These are phyloP conservation scores for Hirudo medicinalis DNA, from an alignment of 1,140 invertebrate species.

Conservation along the genomic window DNA sequence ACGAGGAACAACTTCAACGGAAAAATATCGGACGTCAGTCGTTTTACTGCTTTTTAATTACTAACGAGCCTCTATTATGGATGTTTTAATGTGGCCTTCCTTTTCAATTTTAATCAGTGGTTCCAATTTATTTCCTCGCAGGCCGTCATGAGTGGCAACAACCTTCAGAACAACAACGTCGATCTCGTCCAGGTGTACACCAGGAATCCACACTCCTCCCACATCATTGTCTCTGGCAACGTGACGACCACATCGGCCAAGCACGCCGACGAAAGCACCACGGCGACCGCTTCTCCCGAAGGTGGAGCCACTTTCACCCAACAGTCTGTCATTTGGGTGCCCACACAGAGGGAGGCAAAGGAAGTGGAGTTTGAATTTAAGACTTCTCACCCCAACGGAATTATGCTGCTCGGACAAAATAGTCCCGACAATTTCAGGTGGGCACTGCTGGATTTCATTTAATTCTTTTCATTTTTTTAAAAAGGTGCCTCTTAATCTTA, in stretches of 20 bases:
- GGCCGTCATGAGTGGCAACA: constrained; percentile 18
- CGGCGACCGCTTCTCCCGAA: background rate
- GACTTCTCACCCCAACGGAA: constrained; percentile 54
- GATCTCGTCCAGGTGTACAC: constrained; percentile 15
- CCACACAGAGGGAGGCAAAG: constrained; percentile 7
- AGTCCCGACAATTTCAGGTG: constrained; percentile 66
- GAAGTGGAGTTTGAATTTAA: constrained; percentile 28
- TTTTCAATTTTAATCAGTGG: background rate
- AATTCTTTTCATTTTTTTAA: too few species aligned
- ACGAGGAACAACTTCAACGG: background rate
- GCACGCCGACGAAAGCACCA: background rate
- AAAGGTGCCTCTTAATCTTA: too few species aligned
- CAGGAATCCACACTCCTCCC: background rate
- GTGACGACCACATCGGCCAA: background rate
- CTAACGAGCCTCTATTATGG: too few species aligned
- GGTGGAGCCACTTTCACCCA: constrained; percentile 24
- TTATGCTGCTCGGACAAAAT: constrained; percentile 81
- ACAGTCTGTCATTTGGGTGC: constrained; percentile 19
- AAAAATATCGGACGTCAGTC: background rate
- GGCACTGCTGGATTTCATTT: background rate
- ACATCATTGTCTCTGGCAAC: constrained; percentile 3
- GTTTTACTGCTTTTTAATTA: background rate
- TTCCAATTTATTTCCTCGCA: background rate
- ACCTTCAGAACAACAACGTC: background rate
- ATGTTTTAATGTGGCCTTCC: too few species aligned